Percentiles rank a stretch among this genome's conserved stretches.
phyloP scores from a whole-genome alignment of 1,140 invertebrate species.

The Drosophila arawakana region DNA sequence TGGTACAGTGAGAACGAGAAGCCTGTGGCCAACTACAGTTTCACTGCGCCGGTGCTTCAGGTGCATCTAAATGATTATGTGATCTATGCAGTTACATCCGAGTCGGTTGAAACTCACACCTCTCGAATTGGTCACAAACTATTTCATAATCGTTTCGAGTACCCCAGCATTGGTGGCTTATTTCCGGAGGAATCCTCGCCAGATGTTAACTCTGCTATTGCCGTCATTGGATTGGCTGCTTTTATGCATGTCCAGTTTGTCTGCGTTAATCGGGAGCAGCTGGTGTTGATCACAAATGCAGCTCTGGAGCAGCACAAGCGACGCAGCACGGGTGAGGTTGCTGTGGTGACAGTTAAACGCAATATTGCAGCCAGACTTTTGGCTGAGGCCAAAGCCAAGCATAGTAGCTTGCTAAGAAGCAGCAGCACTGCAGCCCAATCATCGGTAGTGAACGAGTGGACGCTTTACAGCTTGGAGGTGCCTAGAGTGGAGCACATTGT shows the following conservation, averaged over 20 bases:
- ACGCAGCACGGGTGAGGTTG: constrained; percentile 68
- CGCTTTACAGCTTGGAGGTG: constrained; percentile 88
- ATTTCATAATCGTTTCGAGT: constrained; percentile 81
- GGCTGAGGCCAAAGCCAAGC: constrained; percentile 79
- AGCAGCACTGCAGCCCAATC: constrained; percentile 60
- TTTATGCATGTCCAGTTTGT: constrained; percentile 90
- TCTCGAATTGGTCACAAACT: constrained; percentile 87
- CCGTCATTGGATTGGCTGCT: constrained; percentile 89
- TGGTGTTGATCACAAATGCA: constrained; percentile 87
- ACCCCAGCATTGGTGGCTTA: constrained; percentile 66
- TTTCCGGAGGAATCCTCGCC: constrained; percentile 86
- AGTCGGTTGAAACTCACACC: constrained; percentile 92
- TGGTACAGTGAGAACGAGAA: constrained; percentile 84
- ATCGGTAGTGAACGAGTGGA: constrained; percentile 86
- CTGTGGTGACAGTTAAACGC: constrained; percentile 58
- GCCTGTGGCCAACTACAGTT: constrained; percentile 86
- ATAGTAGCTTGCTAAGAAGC: constrained; percentile 72
- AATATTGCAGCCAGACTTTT: constrained; percentile 75
- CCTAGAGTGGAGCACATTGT: constrained; percentile 87
- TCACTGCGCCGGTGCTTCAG: constrained; percentile 89
- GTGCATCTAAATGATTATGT: constrained; percentile 89
- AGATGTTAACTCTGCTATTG: constrained; percentile 88
- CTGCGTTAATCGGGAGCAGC: constrained; percentile 86
- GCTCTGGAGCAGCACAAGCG: constrained; percentile 64
- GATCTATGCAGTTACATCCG: constrained; percentile 90